Evolutionary conservation across 2,113 vertebrate species (phyloP), one percentile per base, ranked within the genome.

Genomic region (Pteronura brasiliensis): DNA sequence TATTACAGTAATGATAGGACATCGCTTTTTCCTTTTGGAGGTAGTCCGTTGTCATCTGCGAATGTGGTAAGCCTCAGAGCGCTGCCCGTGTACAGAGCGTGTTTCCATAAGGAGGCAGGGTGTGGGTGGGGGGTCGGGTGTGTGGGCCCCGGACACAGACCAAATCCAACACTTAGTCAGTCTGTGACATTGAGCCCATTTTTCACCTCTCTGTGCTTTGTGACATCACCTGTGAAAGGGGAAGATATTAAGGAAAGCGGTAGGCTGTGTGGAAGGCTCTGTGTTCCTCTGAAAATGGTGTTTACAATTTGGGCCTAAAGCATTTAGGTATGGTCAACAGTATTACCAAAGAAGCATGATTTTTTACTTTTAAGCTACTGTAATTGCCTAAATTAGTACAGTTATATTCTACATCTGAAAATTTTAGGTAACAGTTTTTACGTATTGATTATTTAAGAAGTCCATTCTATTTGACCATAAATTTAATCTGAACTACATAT

Each of bases 181-280:
- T 80, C 39, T 34, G 23, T 47, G 42, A 65, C 42, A 20, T 25
- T n/a, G 23, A 59, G 20, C 42, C 44, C 29, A 1, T 82, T 83
- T 49, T 27, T 67, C 81, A 61, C 49, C 49, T 18, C 23, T 39
- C 90, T 25, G 1, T 52, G 49, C 20, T 47, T 88, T 10, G 13
- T 74, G 39, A 71, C 39, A 5, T 86, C 67, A 13, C 92, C 9
- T 59, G 23, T 92, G 85, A 95, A 95, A 67, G 29, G 13, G 31
- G 5, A 25, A 23, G 57, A 88, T 7, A 31, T 27, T 84, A 80
- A 86, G 71, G 92, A n/a, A 92, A 85, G 44, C 18, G 20, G 3
- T 34, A 52, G 86, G 8, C 96, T 39, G 0, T n/a, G n/a, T n/a
- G 82, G n/a, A 6, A 29, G 59, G 12, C 31, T 81, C 39, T 96